These are phyloP conservation scores for Xestia xanthographa DNA, from an alignment of 2,888 invertebrate genomes.

Conservation along the genomic window DNA sequence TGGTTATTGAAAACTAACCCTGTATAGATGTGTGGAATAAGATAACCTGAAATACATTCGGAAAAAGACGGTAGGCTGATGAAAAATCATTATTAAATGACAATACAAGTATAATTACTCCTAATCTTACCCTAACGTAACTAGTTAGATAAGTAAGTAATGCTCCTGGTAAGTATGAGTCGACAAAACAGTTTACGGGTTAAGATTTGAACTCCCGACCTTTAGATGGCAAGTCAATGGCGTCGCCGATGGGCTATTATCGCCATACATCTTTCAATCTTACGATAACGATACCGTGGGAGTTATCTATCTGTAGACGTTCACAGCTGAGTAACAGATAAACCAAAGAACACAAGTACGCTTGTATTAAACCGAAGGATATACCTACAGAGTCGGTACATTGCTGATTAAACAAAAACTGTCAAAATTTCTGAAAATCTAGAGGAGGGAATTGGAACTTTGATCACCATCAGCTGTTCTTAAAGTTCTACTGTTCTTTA, in stretches of 20 bases:
- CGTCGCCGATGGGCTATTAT: slow-evolving; percentile 58
- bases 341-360: neutral
- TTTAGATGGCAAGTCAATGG: slow-evolving; percentile 59
- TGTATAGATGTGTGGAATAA: neutral
- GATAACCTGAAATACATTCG: neutral
- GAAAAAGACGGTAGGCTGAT: neutral
- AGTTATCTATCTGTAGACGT: slow-evolving; percentile 27
- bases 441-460: neutral
- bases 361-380: neutral
- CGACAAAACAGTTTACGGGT: slow-evolving; percentile 40
- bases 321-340: slow-evolving; percentile 25
- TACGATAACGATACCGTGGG: slow-evolving; percentile 43
- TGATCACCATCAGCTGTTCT: neutral
- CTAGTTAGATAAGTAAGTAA: neutral
- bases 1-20: too few species aligned
- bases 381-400: neutral
- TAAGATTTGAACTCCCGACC: slow-evolving; percentile 55
- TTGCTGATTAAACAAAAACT: neutral
- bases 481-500: neutral
- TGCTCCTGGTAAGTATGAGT: slow-evolving; percentile 26
- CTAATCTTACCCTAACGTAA: neutral
- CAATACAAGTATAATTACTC: neutral
- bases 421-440: neutral
- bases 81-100: neutral
- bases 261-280: slow-evolving; percentile 60